phyloP scores from a whole-genome alignment of 2,797 vertebrate species.

The Antrozous pallidus region DNA sequence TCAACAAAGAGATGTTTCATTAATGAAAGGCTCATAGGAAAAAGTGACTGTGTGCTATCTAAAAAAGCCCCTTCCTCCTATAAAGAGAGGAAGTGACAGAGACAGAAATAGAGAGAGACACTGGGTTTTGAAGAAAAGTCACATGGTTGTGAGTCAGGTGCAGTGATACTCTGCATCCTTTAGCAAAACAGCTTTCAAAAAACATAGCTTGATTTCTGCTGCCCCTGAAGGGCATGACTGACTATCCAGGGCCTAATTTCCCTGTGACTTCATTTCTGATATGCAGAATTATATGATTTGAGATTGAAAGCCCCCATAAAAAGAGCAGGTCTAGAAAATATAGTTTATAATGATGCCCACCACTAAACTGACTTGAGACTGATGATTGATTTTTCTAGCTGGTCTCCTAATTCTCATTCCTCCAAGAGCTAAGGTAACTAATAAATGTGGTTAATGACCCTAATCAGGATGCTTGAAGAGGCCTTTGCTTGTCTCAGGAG shows the following conservation, averaged over 20 bases:
- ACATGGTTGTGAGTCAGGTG: background rate
- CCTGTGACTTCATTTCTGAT: background rate
- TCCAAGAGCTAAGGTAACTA: background rate
- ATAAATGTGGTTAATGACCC: background rate
- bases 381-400: background rate
- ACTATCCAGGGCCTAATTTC: background rate
- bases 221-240: background rate
- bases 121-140: background rate
- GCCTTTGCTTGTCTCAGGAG: background rate
- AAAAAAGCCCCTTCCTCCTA: background rate
- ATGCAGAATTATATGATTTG: background rate
- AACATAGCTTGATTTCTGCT: background rate
- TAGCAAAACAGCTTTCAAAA: background rate
- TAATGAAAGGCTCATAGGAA: background rate
- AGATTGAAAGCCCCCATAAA: background rate
- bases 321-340: background rate
- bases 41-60: background rate
- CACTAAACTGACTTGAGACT: background rate
- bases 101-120: background rate
- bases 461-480: background rate
- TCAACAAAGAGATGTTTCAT: background rate
- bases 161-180: background rate
- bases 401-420: background rate
- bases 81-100: background rate
- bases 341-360: background rate